Evolutionary conservation across 2,888 invertebrate genomes (phyloP).

Genomic region (Lepas anatifera): DNA sequence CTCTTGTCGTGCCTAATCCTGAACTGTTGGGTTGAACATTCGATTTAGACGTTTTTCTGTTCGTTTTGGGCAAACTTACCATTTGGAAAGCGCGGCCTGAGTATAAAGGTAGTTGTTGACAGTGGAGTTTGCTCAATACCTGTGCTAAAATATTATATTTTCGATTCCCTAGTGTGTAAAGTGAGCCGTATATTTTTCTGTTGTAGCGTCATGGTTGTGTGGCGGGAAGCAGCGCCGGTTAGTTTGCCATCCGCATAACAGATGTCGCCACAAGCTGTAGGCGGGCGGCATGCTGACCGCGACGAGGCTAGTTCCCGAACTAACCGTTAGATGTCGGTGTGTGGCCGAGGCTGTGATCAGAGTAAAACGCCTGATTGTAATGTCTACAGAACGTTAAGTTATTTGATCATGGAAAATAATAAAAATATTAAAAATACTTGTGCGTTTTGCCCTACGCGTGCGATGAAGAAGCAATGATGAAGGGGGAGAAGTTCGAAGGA

Average conservation of each 20-base stretch:
- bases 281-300: neutral
- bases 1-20: neutral
- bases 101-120: constrained; percentile 8
- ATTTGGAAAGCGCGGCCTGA: constrained; percentile 6
- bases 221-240: neutral
- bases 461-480: no score
- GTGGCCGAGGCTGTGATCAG: constrained; percentile 13
- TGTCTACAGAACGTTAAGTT: constrained; percentile 14
- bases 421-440: neutral
- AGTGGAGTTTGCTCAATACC: constrained; percentile 11
- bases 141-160: constrained; percentile 12
- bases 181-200: constrained; percentile 12
- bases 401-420: constrained; percentile 11
- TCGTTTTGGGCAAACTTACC: constrained; percentile 11
- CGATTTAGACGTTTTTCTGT: neutral
- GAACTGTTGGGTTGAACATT: neutral
- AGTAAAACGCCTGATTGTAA: constrained; percentile 11
- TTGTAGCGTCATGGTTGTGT: constrained; percentile 4
- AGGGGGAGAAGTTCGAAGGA: no score
- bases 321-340: constrained; percentile 10
- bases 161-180: constrained; percentile 12
- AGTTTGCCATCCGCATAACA: neutral
- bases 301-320: neutral
- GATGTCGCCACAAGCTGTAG: neutral
- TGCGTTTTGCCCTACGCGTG: neutral